A percentile compares a stretch with the other conserved stretches of the same genome.
phyloP scores from a whole-genome alignment of 2,797 vertebrate genomes.

The Phalloptychus januarius region DNA sequence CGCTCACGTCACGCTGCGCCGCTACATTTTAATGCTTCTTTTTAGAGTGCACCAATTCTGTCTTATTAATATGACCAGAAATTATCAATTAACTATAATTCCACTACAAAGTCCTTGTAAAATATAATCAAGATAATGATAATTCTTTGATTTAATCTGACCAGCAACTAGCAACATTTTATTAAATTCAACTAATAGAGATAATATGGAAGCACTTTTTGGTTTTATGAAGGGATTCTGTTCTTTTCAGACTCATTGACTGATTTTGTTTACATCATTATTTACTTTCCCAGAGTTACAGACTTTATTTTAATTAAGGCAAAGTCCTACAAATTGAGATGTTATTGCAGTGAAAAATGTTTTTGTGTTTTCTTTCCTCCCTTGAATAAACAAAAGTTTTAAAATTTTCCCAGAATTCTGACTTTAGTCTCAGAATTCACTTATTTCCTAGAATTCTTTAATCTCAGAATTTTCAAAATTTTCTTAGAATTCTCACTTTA shows the following conservation, averaged over 20 bases:
- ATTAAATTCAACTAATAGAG: not conserved
- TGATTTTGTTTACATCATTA: no score
- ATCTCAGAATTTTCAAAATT: no score
- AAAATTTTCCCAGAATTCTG: no score
- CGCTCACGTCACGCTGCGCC: not conserved
- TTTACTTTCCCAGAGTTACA: no score
- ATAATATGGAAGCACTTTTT: not conserved
- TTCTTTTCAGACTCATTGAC: not conserved
- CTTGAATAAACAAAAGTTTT: no score
- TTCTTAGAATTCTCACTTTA: no score
- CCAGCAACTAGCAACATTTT: not conserved
- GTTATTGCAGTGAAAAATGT: not conserved
- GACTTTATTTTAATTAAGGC: not conserved
- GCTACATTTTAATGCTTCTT: not conserved
- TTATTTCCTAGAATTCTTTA: no score
- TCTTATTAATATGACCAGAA: not conserved
- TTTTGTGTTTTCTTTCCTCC: not conserved
- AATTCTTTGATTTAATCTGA: not conserved
- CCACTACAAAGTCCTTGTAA: not conserved
- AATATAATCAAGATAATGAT: not conserved
- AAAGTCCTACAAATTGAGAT: not conserved
- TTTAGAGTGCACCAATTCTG: not conserved
- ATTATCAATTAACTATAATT: not conserved
- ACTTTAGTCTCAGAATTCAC: no score
- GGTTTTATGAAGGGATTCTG: not conserved